Conservation (phyloP, 2,113 vertebrate genomes). For the Solenodon paradoxus region DNA sequence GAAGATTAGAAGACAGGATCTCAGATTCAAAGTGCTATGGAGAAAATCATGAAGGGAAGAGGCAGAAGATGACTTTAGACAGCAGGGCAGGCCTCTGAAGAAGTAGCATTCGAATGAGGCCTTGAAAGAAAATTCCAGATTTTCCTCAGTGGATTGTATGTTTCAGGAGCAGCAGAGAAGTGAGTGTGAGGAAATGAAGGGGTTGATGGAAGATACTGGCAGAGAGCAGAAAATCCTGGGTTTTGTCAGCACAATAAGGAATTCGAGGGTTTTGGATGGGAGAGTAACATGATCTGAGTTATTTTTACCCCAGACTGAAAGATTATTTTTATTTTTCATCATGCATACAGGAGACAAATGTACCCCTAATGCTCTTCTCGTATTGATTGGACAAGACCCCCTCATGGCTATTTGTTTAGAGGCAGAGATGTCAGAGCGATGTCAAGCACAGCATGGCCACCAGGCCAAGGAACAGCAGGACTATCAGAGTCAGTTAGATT, state of each 20-base stretch:
- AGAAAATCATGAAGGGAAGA: background rate
- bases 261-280: background rate
- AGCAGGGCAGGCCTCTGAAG: background rate
- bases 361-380: background rate
- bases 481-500: background rate
- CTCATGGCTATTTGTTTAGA: background rate
- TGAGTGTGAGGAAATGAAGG: background rate
- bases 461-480: background rate
- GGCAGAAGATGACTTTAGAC: background rate
- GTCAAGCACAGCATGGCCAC: background rate
- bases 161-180: background rate
- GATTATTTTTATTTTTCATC: slow-evolving; percentile 42
- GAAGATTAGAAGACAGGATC: background rate
- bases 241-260: background rate
- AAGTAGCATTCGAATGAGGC: background rate
- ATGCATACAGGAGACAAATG: background rate
- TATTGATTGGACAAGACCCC: slow-evolving; percentile 2
- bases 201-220: background rate
- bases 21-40: background rate
- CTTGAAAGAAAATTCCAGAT: background rate
- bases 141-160: no score
- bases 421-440: background rate
- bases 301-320: background rate
- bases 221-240: background rate
- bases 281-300: background rate